Evolutionary conservation across 1,140 invertebrate genomes (phyloP), one percentile per base, ranked within the genome.

Genomic region (Sycobia sp.): DNA sequence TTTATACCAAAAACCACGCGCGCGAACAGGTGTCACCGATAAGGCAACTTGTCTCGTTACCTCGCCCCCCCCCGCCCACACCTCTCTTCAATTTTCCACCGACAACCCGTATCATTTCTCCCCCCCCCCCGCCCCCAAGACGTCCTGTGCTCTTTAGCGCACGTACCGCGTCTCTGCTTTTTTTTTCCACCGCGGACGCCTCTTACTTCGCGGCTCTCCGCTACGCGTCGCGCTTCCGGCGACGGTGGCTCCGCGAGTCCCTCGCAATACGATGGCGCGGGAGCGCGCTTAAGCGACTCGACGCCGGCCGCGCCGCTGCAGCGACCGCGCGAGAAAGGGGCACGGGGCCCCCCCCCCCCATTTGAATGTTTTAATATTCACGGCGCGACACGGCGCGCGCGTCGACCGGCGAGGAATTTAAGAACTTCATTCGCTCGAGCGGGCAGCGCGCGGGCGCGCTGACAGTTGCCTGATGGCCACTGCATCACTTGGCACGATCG

Each of bases 1-100:
- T n/a, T n/a, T n/a, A n/a, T n/a, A n/a, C n/a, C n/a, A n/a, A n/a
- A n/a, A n/a, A n/a, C n/a, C n/a, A n/a, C n/a, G 50, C 29, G 41
- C 38, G 29, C 25, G 36, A 54, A 46, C 60, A 62, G 60, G 43
- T 62, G 60, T 56, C 32, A 49, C 60, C 53, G 51, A 62, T 62
- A 62, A 47, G 60, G 51, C 44, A 62, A 34, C 14, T 46, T 62
- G 50, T 50, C 27, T 25, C 38, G 23, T 46, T n/a, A 29, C 38
- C 23, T 9, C 27, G 23, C 3, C 22, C 27, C 9, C 22, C 3
- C 23, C 44, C 25, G 39, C 41, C 27, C 38, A 0, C 23, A 36
- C 25, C n/a, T n/a, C n/a, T n/a, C n/a, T n/a, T n/a, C n/a, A n/a
- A 7, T 32, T 32, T 32, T 4, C 29, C 29, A 32, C 29, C 29